Evolutionary conservation across 2,888 invertebrate species (phyloP), one percentile per base, ranked within the genome.

Genomic region (Cacoxenus indagator): DNA sequence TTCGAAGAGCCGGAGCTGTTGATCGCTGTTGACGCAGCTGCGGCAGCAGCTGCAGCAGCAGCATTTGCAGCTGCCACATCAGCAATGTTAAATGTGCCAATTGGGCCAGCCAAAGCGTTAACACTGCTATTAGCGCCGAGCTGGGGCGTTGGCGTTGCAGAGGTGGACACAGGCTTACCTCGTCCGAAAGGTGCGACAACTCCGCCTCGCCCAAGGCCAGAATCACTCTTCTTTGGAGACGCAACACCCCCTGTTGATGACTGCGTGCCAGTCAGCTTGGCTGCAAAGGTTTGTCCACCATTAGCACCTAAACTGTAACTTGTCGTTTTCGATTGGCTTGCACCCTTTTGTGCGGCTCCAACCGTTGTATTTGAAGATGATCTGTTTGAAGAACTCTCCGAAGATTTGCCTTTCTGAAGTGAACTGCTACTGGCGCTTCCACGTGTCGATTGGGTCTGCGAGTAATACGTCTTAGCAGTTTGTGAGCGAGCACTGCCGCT

Each of bases 321-420:
- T 26, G 59, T 64, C 2, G 76, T 67, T 46, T 78, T 78, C 4
- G 64, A 62, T 5, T 64, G 72, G 1, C 29, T 70, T 31, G 29
- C 80, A 72, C 89, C 87, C 46, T 90, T 90, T 22, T 90, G 88
- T 27, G 90, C 90, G 89, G 90, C 90, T 70, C 91, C 90, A 46
- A 90, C 19, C 11, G 22, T n/a, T 43, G 64, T n/a, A 26, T 37
- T 46, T 22, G 46, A 69, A 27, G 67, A 37, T 24, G 73, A 68
- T 89, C 68, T 6, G 24, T 9, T 71, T 62, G 66, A 70, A 37
- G 72, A 68, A 48, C 71, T 65, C 31, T 69, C 73, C 75, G 17
- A 61, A 17, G 64, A 61, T 68, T n/a, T 65, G 45, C 11, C 67
- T 64, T 51, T 71, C 59, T 45, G 27, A 5, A 17, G 9, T 26